These are phyloP conservation scores for Drosophila peninsularis DNA, from an alignment of 2,888 invertebrate species.

Conservation along the genomic window DNA sequence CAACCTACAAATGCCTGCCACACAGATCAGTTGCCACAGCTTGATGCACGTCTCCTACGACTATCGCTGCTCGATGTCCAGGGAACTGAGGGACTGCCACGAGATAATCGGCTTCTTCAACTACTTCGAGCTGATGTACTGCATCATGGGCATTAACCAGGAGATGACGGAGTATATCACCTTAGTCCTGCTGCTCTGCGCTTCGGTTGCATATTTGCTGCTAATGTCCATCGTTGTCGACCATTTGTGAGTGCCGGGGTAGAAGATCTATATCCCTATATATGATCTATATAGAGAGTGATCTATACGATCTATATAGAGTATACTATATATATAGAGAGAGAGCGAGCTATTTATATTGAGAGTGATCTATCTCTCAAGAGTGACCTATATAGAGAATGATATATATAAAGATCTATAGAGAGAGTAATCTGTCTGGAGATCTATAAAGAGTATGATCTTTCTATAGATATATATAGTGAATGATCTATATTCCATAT, in stretches of 20 bases:
- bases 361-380: too few species aligned
- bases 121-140: slow-evolving; percentile 65
- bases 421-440: too few species aligned
- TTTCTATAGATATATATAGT: not conserved
- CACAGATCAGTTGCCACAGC: slow-evolving; percentile 55
- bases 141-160: slow-evolving; percentile 32
- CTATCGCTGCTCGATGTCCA: slow-evolving; percentile 50
- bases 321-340: too few species aligned
- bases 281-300: not conserved
- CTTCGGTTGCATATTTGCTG: slow-evolving; percentile 29
- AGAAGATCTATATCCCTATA: too few species aligned
- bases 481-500: not conserved
- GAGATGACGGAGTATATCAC: slow-evolving; percentile 26
- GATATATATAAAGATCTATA: too few species aligned
- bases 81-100: slow-evolving; percentile 33
- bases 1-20: not conserved
- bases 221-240: slow-evolving; percentile 47
- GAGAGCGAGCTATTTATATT: too few species aligned
- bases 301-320: not conserved
- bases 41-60: slow-evolving; percentile 49
- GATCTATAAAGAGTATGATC: too few species aligned
- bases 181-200: slow-evolving; percentile 28
- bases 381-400: too few species aligned
- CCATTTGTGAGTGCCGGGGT: slow-evolving; percentile 39
- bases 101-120: slow-evolving; percentile 52